Evolutionary conservation across 2,888 invertebrate species (phyloP).

Genomic region (Drosophila pegasa): DNA sequence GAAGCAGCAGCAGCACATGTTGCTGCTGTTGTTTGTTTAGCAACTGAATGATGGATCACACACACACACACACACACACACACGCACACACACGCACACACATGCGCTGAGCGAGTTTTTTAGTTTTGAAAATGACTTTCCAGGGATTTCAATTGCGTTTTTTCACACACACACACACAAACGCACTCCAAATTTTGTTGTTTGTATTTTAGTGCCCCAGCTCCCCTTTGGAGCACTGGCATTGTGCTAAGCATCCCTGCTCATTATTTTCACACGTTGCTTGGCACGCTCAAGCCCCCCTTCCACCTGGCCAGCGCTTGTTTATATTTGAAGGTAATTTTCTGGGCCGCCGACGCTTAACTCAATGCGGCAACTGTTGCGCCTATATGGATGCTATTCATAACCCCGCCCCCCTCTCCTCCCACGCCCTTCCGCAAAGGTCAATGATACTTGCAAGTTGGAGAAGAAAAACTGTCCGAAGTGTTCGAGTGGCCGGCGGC

Average conservation of each 20-base stretch:
- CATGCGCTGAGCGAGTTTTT: constrained; percentile 17
- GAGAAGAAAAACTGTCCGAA: constrained; percentile 25
- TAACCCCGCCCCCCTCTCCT: not conserved
- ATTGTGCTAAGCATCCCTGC: constrained; percentile 71
- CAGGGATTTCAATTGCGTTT: constrained; percentile 63
- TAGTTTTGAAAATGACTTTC: constrained; percentile 62
- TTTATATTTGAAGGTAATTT: constrained; percentile 75
- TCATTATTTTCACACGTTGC: constrained; percentile 79
- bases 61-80: constrained; percentile 27
- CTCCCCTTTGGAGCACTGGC: constrained; percentile 8
- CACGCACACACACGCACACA: constrained; percentile 13
- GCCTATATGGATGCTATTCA: constrained; percentile 40
- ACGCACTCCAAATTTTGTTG: constrained; percentile 20
- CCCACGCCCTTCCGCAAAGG: constrained; percentile 47
- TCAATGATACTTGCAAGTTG: constrained; percentile 76
- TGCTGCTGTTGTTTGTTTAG: constrained; percentile 71
- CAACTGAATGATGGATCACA: constrained; percentile 75
- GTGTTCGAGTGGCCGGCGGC: constrained; percentile 70
- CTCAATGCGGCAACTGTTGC: constrained; percentile 71
- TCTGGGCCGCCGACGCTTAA: constrained; percentile 68
- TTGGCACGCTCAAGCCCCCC: constrained; percentile 50
- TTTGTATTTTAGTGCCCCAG: constrained; percentile 18
- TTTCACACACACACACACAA: constrained; percentile 21
- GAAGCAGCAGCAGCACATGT: constrained; percentile 27
- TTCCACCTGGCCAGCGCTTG: constrained; percentile 29